Evolutionary conservation across 2,888 invertebrate genomes (phyloP), one percentile per base, ranked within the genome.

Genomic region (Platynereis dumerilii): DNA sequence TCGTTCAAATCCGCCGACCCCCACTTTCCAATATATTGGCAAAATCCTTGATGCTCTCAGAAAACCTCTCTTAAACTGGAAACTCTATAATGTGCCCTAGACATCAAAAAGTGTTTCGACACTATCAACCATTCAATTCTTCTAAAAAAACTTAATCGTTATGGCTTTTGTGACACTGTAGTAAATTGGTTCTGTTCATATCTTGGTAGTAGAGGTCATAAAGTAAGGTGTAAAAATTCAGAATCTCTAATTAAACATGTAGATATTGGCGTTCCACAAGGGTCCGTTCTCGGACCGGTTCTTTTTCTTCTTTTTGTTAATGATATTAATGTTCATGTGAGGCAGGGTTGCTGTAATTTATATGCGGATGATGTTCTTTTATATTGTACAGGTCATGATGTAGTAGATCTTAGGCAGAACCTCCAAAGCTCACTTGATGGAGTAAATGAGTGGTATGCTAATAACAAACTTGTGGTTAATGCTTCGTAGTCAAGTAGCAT

Each of bases 271-370:
- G 55, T 55, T 17, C 55, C 55, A 5, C 55, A 55, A 26, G 55
- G 55, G 22, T 55, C 55, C 5, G n/a, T 55, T 22, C 17, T 27
- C 5, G 55, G 55, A 10, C 55, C 55, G 3, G 17, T 55, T 7
- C 24, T 55, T 10, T 55, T 55, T 55, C 17, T 55, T 24, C n/a
- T 55, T 5, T 55, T 27, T 55, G 22, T 55, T 26, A 55, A 55
- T 24, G 55, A 55, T 27, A 27, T 55, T 17, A 27, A 17, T 55
- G 17, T 24, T 20, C 26, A 26, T 17, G 17, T 27, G 7, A 55
- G n/a, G 17, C 17, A n/a, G 7, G 55, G 22, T 55, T 17, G 24
- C 7, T 55, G 55, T 24, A 55, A 27, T 55, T 5, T 27, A 17
- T 55, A 24, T 24, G 55, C 55, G 22, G 55, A 55, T 55, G 55